Percentiles rank a stretch among this genome's conserved stretches.
phyloP scores from a whole-genome alignment of 1,140 invertebrate genomes.

The Meloidogyne floridensis region DNA sequence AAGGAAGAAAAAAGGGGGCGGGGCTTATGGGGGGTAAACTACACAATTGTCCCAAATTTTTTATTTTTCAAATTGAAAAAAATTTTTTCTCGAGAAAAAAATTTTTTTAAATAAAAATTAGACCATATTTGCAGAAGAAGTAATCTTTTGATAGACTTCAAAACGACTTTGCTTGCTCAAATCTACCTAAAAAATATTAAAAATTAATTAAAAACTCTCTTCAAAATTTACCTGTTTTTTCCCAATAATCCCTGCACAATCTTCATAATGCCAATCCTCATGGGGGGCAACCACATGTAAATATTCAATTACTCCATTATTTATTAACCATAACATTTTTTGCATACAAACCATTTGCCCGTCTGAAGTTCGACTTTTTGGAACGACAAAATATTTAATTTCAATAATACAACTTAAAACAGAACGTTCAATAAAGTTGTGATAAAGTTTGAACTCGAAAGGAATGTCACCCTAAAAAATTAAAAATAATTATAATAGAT shows the following conservation, averaged over 20 bases:
- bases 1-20: neutral
- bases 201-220: neutral
- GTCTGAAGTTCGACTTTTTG: slow-evolving; percentile 19
- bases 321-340: slow-evolving; percentile 35
- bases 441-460: slow-evolving; percentile 10
- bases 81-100: neutral
- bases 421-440: slow-evolving; percentile 27
- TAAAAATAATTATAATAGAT: neutral
- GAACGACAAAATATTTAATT: slow-evolving; percentile 25
- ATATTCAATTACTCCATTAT: slow-evolving; percentile 41
- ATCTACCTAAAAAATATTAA: slow-evolving; percentile 34
- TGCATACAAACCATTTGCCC: slow-evolving; percentile 26
- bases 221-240: slow-evolving; percentile 25
- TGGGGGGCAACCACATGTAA: slow-evolving; percentile 39
- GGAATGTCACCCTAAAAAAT: neutral
- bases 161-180: slow-evolving; percentile 33
- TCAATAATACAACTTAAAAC: slow-evolving; percentile 28
- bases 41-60: neutral
- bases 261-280: slow-evolving; percentile 37
- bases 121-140: slow-evolving; percentile 15
- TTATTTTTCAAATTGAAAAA: neutral
- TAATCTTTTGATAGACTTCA: slow-evolving; percentile 35
- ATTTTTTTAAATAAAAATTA: no score
- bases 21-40: no score
- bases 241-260: slow-evolving; percentile 12